phyloP scores from a whole-genome alignment of 37 sponge, comb jelly and placozoan genomes.

The Hexactinellida sp. region DNA sequence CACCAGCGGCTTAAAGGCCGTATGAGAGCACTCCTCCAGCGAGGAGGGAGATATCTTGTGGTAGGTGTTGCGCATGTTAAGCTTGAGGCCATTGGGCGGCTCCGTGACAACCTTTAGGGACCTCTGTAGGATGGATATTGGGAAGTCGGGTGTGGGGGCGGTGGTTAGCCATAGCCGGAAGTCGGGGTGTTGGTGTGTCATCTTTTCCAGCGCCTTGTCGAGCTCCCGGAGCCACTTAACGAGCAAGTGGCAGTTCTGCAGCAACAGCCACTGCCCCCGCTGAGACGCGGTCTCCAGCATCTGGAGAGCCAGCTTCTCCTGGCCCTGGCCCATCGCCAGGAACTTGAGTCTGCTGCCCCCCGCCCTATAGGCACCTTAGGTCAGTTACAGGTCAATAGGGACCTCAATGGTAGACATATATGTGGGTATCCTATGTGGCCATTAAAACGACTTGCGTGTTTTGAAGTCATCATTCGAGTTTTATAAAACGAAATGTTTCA shows the following conservation, averaged over 20 bases:
- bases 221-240: slow-evolving; percentile 89
- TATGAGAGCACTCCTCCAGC: slow-evolving; percentile 65
- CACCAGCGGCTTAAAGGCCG: slow-evolving; percentile 80
- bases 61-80: slow-evolving; percentile 90
- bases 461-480: no score
- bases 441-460: no score
- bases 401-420: no score
- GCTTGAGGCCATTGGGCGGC: slow-evolving; percentile 96
- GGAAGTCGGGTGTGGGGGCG: slow-evolving; percentile 90
- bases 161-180: slow-evolving; percentile 98
- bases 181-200: slow-evolving; percentile 93
- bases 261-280: slow-evolving; percentile 97
- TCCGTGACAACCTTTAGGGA: slow-evolving; percentile 94
- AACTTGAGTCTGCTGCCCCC: slow-evolving; percentile 98
- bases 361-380: no score
- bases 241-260: slow-evolving; percentile 94
- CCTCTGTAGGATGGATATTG: slow-evolving; percentile 84
- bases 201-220: slow-evolving; percentile 85
- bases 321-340: slow-evolving; percentile 99
- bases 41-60: slow-evolving; percentile 65
- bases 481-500: no score
- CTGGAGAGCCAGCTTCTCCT: slow-evolving; percentile 91
- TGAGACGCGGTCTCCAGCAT: slow-evolving; percentile 81
- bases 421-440: no score
- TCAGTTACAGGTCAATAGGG: no score